Evolutionary conservation across 2,113 vertebrate genomes (phyloP), one percentile per base, ranked within the genome.

Genomic region (Hepsetus odoe): DNA sequence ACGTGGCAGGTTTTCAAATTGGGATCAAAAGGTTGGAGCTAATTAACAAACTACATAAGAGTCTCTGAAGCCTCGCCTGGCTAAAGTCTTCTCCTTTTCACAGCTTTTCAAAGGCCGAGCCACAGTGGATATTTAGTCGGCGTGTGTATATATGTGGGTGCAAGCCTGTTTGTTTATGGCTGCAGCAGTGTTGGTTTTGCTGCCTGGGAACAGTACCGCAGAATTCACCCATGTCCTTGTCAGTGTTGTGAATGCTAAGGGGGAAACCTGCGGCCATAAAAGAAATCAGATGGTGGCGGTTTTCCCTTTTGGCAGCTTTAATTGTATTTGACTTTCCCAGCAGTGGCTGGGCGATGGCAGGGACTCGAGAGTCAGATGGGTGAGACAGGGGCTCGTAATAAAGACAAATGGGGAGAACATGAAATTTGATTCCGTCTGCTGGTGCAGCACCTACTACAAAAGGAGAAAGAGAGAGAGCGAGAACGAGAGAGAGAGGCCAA

Each of bases 41-140:
- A 92, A 93, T 93, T 92, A 92, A 91, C 88, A 90, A 89, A 87
- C 92, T 89, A 92, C 90, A 91, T 89, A 87, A 89, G 86, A 89
- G 83, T 90, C 87, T 86, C 84, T 83, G 33, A 35, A 76, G 84
- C 89, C 82, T 86, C 80, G 40, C 85, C 87, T 84, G 40, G 76
- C 86, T 74, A 82, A 74, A 81, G 66, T 82, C 66, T 79, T 80
- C 79, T 71, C 40, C 56, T 79, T 82, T 56, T 78, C 76, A 35
- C 74, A 22, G 74, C 56, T 55, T 69, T 74, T 80, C 65, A 69
- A 58, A 79, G 53, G 66, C 71, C 46, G 49, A 58, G 35, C 66
- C 32, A 30, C 24, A 26, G 71, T 56, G 68, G 49, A 71, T 66
- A 70, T 78, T 75, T 73, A 55, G 8, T 65, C 69, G 12, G 61